phyloP scores from a whole-genome alignment of 1,140 invertebrate genomes.

The Papilio helenus region DNA sequence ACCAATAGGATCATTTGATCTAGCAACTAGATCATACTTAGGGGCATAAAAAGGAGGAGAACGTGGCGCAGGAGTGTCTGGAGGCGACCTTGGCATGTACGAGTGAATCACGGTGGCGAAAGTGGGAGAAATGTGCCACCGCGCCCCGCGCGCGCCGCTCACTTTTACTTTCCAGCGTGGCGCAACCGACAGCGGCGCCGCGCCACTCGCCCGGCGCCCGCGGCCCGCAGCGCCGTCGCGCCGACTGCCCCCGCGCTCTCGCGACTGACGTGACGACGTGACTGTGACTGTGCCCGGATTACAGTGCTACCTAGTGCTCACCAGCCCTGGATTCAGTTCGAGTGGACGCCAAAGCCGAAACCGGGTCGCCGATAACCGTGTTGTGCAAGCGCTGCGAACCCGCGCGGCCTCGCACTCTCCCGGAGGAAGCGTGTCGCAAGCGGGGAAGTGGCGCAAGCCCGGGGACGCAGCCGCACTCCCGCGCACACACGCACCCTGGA shows the following conservation, averaged over 20 bases:
- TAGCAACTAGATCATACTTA: not conserved
- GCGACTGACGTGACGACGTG: conserved; percentile 44
- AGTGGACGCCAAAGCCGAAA: conserved; percentile 71
- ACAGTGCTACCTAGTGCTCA: conserved; percentile 74
- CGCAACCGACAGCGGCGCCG: conserved; percentile 75
- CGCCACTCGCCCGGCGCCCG: conserved; percentile 79
- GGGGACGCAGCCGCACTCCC: conserved; percentile 67
- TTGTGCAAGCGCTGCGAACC: conserved; percentile 73
- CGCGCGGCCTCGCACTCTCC: conserved; percentile 75
- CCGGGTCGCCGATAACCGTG: conserved; percentile 70
- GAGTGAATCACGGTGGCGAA: conserved; percentile 79
- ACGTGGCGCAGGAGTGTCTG: conserved; percentile 61
- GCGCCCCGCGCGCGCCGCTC: conserved; percentile 71
- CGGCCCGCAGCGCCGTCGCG: conserved; percentile 80
- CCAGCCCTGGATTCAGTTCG: conserved; percentile 71
- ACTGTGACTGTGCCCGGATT: conserved; percentile 72
- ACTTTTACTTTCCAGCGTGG: conserved; percentile 83
- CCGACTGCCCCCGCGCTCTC: conserved; percentile 60
- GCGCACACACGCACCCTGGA: conserved; percentile 67
- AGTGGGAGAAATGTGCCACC: conserved; percentile 81
- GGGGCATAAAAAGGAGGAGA: conserved; percentile 40
- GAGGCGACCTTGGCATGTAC: conserved; percentile 71
- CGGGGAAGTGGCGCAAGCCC: conserved; percentile 77
- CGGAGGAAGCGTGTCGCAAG: conserved; percentile 78
- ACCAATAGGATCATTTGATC: not conserved